These are phyloP conservation scores for Drosophila aldrichi DNA, from an alignment of 2,888 invertebrate genomes.

Conservation along the genomic window DNA sequence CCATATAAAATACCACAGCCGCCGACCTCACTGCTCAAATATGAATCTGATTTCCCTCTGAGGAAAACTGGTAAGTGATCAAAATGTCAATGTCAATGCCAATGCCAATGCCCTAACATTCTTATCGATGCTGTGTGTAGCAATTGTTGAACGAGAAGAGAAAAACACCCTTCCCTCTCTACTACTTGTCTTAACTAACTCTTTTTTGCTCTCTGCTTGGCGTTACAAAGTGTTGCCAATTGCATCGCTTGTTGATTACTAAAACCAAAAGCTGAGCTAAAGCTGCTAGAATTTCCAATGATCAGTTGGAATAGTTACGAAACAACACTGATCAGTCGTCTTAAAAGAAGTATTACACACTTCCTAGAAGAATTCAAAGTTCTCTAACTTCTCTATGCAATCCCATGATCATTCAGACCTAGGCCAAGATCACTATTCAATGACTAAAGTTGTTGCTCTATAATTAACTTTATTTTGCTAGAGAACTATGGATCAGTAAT, in stretches of 20 bases:
- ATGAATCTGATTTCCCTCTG: constrained; percentile 93
- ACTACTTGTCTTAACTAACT: constrained; percentile 30
- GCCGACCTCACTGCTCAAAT: constrained; percentile 86
- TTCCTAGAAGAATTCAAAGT: no score
- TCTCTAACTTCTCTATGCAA: neutral
- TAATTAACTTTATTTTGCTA: neutral
- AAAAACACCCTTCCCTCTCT: neutral
- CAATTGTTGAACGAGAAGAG: neutral
- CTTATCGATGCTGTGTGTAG: neutral
- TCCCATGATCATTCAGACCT: neutral
- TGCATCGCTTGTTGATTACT: constrained; percentile 46
- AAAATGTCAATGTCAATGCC: neutral
- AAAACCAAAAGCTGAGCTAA: constrained; percentile 12
- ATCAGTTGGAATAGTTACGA: neutral
- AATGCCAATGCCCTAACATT: neutral
- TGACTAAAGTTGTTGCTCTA: neutral
- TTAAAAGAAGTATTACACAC: neutral
- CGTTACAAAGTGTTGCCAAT: constrained; percentile 34
- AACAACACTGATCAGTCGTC: no score
- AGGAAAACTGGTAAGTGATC: constrained; percentile 94
- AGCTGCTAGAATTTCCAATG: neutral
- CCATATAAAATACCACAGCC: constrained; percentile 90
- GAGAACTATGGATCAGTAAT: neutral
- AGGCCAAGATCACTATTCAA: neutral
- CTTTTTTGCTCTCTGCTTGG: constrained; percentile 33